Conservation (phyloP, 2,797 vertebrate genomes). For the Catostomus latipinnis region DNA sequence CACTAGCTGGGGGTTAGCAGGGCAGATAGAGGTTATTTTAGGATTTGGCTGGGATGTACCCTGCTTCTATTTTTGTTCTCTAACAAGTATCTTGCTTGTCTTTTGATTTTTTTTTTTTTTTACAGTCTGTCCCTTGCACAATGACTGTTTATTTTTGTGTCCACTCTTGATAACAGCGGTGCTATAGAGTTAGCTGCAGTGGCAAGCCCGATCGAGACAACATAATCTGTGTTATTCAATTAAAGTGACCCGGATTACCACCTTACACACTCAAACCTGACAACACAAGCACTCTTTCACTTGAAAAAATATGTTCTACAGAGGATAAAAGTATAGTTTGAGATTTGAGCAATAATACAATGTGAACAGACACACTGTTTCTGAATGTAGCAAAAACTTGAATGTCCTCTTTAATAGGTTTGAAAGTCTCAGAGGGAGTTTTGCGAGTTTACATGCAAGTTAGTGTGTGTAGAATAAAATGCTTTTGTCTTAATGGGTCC, state of each 20-base stretch:
- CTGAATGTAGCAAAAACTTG: neutral
- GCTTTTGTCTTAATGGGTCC: neutral
- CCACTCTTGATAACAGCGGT: neutral
- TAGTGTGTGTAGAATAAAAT: neutral
- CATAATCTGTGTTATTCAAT: constrained; percentile 58
- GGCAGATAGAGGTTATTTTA: constrained; percentile 39
- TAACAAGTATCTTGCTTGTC: neutral
- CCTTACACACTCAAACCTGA: constrained; percentile 24
- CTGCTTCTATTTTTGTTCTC: constrained; percentile 11
- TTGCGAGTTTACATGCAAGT: neutral
- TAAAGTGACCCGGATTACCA: constrained; percentile 55
- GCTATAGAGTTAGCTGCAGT: constrained; percentile 3
- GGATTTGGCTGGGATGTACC: constrained; percentile 46
- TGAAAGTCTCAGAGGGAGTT: neutral
- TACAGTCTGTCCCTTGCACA: neutral
- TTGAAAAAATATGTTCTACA: constrained; percentile 2
- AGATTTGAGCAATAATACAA: constrained; percentile 1
- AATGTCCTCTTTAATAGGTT: neutral
- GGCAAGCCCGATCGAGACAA: constrained; percentile 16
- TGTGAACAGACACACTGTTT: constrained; percentile 5
- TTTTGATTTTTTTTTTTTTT: neutral
- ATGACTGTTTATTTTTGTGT: neutral
- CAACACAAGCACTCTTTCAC: neutral
- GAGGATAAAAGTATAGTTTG: neutral
- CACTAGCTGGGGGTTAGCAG: constrained; percentile 37